phyloP scores from a whole-genome alignment of 2,797 vertebrate species.

The Bradypodion ventrale region DNA sequence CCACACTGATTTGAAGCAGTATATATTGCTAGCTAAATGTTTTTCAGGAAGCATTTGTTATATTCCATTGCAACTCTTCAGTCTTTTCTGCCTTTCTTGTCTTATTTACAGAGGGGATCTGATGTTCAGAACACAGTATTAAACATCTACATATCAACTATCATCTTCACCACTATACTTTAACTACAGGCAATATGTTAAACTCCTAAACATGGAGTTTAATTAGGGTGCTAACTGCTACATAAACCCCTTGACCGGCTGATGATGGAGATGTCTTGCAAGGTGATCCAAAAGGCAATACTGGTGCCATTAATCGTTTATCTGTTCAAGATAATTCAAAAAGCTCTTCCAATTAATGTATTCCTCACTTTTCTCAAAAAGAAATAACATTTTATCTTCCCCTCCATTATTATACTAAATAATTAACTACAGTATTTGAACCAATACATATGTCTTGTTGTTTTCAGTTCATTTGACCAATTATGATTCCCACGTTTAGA shows the following conservation, averaged over 20 bases:
- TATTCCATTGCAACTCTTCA: slow-evolving; percentile 30
- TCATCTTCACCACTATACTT: slow-evolving; percentile 33
- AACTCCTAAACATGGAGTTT: slow-evolving; percentile 63
- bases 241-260: slow-evolving; percentile 63
- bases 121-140: slow-evolving; percentile 23
- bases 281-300: slow-evolving; percentile 66
- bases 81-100: slow-evolving; percentile 7
- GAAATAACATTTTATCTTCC: background rate
- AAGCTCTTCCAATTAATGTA: slow-evolving; percentile 41
- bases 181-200: slow-evolving; percentile 64
- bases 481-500: background rate
- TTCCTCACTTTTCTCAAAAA: slow-evolving; percentile 19
- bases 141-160: slow-evolving; percentile 44
- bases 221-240: slow-evolving; percentile 69
- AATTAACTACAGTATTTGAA: slow-evolving; percentile 53
- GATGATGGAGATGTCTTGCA: slow-evolving; percentile 65
- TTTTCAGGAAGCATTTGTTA: slow-evolving; percentile 53
- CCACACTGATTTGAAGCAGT: background rate
- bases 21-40: background rate
- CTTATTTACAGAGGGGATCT: slow-evolving; percentile 41
- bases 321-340: slow-evolving; percentile 52
- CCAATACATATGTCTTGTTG: background rate
- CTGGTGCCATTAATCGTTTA: slow-evolving; percentile 61
- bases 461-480: background rate
- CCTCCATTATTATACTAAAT: slow-evolving; percentile 1